Evolutionary conservation across 1,140 invertebrate species (phyloP).

Genomic region (Pseudomyrmex cubaensis): DNA sequence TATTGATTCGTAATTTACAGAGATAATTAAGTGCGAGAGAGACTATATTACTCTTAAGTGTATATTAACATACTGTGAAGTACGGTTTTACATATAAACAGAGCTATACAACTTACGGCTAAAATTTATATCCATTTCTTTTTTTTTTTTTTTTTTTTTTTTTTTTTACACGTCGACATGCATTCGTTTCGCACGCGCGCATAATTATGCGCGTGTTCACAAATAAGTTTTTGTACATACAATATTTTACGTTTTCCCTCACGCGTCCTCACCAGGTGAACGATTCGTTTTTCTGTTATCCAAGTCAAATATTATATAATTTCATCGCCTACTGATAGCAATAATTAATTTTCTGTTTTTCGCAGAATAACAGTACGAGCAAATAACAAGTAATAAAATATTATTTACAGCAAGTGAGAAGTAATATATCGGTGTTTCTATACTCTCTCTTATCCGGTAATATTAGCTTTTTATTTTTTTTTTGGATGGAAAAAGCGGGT

Average conservation of each 20-base stretch:
- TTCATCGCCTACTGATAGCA: constrained; percentile 5
- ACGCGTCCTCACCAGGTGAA: neutral
- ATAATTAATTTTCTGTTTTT: constrained; percentile 42
- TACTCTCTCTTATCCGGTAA: too few species aligned
- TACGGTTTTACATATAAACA: constrained; percentile 71
- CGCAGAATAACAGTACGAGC: constrained; percentile 1
- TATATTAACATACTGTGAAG: constrained; percentile 61
- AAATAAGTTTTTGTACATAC: constrained; percentile 2
- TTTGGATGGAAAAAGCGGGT: too few species aligned
- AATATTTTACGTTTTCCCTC: neutral
- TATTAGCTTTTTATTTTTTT: too few species aligned
- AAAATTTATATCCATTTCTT: constrained; percentile 40
- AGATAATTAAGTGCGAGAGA: constrained; percentile 66
- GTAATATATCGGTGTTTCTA: too few species aligned
- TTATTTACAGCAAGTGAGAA: constrained; percentile 28
- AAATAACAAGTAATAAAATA: constrained; percentile 53
- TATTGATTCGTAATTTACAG: constrained; percentile 65
- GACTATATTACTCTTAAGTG: constrained; percentile 55
- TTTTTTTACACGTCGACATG: neutral
- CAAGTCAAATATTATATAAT: constrained; percentile 41
- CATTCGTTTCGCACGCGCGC: too few species aligned
- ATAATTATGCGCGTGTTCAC: neutral
- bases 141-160: too few species aligned
- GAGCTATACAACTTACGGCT: constrained; percentile 70
- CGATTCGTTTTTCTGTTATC: neutral